These are phyloP conservation scores for Varecia variegata DNA, from an alignment of 2,797 vertebrate genomes.

Conservation along the genomic window DNA sequence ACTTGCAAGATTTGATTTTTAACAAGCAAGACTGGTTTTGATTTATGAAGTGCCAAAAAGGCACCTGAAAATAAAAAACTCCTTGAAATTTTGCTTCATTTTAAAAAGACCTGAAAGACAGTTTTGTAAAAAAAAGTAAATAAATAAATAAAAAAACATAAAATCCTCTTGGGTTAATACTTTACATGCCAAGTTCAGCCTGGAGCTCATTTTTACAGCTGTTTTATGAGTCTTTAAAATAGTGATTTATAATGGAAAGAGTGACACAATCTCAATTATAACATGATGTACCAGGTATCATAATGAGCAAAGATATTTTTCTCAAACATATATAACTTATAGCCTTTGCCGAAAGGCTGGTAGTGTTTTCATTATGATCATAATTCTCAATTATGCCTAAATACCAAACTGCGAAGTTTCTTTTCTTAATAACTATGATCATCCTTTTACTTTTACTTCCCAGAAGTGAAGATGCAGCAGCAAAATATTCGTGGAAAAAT, in stretches of 20 bases:
- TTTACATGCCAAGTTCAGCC: constrained; percentile 54
- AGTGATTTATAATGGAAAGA: constrained; percentile 71
- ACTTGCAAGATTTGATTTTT: constrained; percentile 51
- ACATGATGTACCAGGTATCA: constrained; percentile 57
- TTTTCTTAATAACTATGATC: not conserved
- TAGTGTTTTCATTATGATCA: not conserved
- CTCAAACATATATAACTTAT: not conserved
- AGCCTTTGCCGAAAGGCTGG: not conserved
- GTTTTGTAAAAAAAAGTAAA: constrained; percentile 46
- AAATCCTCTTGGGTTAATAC: constrained; percentile 52
- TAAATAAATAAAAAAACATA: constrained; percentile 6
- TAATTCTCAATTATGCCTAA: not conserved
- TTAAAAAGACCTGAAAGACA: constrained; percentile 44
- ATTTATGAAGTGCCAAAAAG: constrained; percentile 67
- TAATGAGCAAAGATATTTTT: constrained; percentile 58
- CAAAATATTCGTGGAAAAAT: not conserved
- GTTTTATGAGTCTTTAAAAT: constrained; percentile 59
- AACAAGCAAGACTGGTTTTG: constrained; percentile 55
- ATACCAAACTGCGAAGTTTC: not conserved
- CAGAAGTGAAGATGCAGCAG: not conserved
- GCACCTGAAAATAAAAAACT: constrained; percentile 40
- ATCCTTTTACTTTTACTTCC: not conserved
- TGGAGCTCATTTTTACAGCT: constrained; percentile 59
- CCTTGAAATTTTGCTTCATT: constrained; percentile 59
- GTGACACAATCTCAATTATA: constrained; percentile 64